phyloP scores from a whole-genome alignment of 2,888 invertebrate genomes.

The Strigamia transsilvanica region DNA sequence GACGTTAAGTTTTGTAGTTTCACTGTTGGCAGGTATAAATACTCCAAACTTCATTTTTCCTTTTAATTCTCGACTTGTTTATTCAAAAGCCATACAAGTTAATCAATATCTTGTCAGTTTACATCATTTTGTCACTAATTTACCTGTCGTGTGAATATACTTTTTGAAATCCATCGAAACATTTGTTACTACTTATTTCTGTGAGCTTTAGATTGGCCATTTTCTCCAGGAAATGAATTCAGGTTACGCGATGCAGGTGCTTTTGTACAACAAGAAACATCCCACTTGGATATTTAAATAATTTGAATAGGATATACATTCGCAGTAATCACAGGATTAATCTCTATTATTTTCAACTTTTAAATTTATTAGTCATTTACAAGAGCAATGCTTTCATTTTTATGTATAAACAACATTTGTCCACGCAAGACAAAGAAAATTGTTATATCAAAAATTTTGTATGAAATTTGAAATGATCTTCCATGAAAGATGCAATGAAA shows the following conservation, averaged over 20 bases:
- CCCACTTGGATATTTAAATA: too few species aligned
- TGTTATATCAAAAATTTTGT: constrained; percentile 67
- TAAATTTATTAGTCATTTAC: too few species aligned
- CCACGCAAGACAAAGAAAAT: too few species aligned
- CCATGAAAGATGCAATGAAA: constrained; percentile 89
- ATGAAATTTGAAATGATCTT: constrained; percentile 92
- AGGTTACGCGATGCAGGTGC: too few species aligned
- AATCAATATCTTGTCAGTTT: not conserved
- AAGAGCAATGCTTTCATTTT: not conserved
- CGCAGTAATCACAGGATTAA: too few species aligned
- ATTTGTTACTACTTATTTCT: constrained; percentile 68
- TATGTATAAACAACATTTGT: too few species aligned
- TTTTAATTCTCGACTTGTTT: constrained; percentile 77
- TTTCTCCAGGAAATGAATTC: too few species aligned
- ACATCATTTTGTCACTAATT: not conserved
- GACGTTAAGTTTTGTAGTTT: constrained; percentile 74
- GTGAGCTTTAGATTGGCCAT: not conserved
- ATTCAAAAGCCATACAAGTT: constrained; percentile 57
- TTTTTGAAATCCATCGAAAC: constrained; percentile 86
- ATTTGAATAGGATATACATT: too few species aligned
- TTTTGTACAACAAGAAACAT: too few species aligned
- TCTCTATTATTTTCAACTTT: too few species aligned
- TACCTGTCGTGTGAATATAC: constrained; percentile 82
- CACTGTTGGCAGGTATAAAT: constrained; percentile 82
- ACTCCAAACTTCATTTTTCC: constrained; percentile 94